Evolutionary conservation across 2,888 invertebrate genomes (phyloP), one percentile per base, ranked within the genome.

Genomic region (Dorcus hopei): DNA sequence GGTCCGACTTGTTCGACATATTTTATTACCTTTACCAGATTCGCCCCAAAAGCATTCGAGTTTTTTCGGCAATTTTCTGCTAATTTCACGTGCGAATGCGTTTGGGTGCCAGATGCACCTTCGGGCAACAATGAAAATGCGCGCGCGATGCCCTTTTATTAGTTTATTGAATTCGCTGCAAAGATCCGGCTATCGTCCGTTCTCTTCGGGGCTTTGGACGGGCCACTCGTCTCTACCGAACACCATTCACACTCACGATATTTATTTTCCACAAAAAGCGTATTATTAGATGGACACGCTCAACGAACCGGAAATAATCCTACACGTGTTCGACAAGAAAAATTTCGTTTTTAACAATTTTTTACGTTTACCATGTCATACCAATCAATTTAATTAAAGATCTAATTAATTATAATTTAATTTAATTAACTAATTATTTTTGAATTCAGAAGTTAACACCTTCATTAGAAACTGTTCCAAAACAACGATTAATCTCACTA

Each of bases 101-200:
- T 26, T 47, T 11, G 9, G 47, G 16, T 11, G 53, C 53, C 53
- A 53, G 53, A 45, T 53, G 53, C 26, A 11, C 33, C 39, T 23
- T n/a, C 14, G 26, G 19, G 3, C 43, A 40, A 47, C 43, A 23
- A 45, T 23, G 9, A 45, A 16, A 16, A 5, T 8, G 19, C 23
- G 16, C 42, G 42, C 53, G 43, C 53, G 53, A 9, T 53, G 53
- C 45, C 53, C 53, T 53, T 53, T 53, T 53, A 51, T 51, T 40
- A 38, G 51, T 14, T 23, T 38, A 14, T 51, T 51, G 14, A 14
- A 14, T n/a, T 16, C 23, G 26, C 19, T 38, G 39, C 40, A 38
- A 51, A 51, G 39, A 38, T 51, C 51, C 50, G 50, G 50, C 50
- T 14, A 11, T 49, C 38, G 23, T 14, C 9, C 38, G 50, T 38